These are phyloP conservation scores for Vanessa atalanta DNA, from an alignment of 1,140 invertebrate genomes.

Conservation along the genomic window DNA sequence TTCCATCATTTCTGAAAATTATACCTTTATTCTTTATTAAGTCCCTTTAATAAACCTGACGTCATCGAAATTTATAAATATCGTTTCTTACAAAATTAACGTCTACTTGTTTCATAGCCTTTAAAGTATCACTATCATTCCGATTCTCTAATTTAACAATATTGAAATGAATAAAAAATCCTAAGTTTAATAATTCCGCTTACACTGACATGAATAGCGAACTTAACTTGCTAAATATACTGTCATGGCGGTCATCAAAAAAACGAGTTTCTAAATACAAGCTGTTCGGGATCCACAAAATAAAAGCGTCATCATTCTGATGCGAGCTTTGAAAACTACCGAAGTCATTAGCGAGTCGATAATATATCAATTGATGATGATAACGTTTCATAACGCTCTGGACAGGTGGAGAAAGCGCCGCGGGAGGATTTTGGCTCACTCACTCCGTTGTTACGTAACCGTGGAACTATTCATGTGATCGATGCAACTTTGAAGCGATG, in stretches of 20 bases:
- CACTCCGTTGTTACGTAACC: background rate
- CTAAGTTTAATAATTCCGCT: background rate
- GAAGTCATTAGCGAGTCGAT: background rate
- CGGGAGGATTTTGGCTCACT: background rate
- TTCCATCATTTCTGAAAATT: no score
- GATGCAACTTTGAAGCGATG: background rate
- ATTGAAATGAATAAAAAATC: background rate
- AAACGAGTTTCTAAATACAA: background rate
- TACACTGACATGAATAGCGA: background rate
- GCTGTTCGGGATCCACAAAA: background rate
- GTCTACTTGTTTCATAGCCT: no score
- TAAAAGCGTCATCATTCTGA: background rate
- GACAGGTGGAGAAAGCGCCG: slow-evolving; percentile 10
- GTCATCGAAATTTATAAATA: no score
- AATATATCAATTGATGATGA: slow-evolving; percentile 12
- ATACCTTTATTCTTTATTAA: no score
- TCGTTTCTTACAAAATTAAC: no score
- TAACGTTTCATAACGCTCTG: slow-evolving; percentile 10
- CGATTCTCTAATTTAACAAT: no score
- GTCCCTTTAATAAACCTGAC: no score
- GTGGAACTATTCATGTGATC: background rate
- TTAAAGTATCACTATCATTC: no score
- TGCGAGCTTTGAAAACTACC: background rate
- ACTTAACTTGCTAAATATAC: background rate
- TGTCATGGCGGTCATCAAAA: background rate